Percentiles rank a stretch among this genome's conserved stretches.
These are phyloP conservation scores for Lophochroa leadbeateri DNA, from an alignment of 2,113 vertebrate genomes.

Conservation along the genomic window DNA sequence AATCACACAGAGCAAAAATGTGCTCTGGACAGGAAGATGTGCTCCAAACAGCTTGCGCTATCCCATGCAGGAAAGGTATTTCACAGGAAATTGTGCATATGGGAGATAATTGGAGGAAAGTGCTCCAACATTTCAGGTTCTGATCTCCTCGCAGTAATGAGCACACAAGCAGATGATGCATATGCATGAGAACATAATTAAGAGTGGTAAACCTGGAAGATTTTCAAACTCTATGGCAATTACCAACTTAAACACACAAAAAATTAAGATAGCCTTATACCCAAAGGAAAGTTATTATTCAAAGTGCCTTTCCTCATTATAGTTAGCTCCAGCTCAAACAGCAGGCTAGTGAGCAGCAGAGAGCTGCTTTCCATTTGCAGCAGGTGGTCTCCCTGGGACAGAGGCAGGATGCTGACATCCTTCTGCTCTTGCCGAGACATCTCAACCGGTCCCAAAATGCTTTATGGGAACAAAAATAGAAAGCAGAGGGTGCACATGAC, in stretches of 20 bases:
- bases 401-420: slow-evolving; percentile 28
- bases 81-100: slow-evolving; percentile 30
- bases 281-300: slow-evolving; percentile 67
- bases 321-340: slow-evolving; percentile 19
- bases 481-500: neutral
- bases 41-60: slow-evolving; percentile 5
- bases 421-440: neutral
- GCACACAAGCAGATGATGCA: slow-evolving; percentile 64
- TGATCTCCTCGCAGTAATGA: slow-evolving; percentile 67
- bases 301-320: slow-evolving; percentile 65
- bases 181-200: slow-evolving; percentile 80
- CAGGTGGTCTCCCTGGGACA: neutral
- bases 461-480: neutral
- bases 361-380: slow-evolving; percentile 36
- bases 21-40: neutral
- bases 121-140: slow-evolving; percentile 9
- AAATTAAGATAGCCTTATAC: slow-evolving; percentile 68
- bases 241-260: slow-evolving; percentile 70
- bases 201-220: slow-evolving; percentile 76
- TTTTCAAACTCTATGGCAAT: slow-evolving; percentile 76
- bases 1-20: neutral
- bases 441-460: neutral
- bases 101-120: slow-evolving; percentile 52
- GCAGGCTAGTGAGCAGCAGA: neutral
- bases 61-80: slow-evolving; percentile 20